Evolutionary conservation across 2,797 vertebrate species (phyloP).

Genomic region (Tokudaia tokunoshimensis): DNA sequence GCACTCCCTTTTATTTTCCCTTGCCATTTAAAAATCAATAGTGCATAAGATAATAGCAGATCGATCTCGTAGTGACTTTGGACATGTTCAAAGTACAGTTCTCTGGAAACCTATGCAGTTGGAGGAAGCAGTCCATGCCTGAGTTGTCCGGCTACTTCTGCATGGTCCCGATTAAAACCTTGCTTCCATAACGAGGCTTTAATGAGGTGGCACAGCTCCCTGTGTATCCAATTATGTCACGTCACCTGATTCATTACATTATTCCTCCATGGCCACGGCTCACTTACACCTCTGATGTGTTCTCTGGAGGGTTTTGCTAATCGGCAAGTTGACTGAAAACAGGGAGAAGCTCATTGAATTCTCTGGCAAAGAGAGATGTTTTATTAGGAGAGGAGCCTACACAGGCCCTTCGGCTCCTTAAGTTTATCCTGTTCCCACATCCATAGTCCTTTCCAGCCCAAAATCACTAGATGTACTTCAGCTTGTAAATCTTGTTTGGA

Average conservation of each 20-base stretch:
- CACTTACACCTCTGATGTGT: neutral
- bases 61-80: neutral
- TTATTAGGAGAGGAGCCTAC: neutral
- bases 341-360: constrained; percentile 31
- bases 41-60: neutral
- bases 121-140: neutral
- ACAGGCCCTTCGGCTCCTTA: neutral
- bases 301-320: constrained; percentile 62
- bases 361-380: neutral
- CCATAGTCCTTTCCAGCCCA: neutral
- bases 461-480: neutral
- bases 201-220: constrained; percentile 50
- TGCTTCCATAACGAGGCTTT: constrained; percentile 19
- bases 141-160: neutral
- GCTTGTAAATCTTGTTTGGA: neutral
- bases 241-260: constrained; percentile 58
- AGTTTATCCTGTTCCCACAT: no score
- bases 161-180: constrained; percentile 5
- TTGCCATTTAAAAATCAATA: constrained; percentile 21
- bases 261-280: constrained; percentile 27
- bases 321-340: neutral
- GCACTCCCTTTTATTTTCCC: neutral
- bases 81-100: neutral
- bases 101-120: neutral
- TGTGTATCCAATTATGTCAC: constrained; percentile 54